These are phyloP conservation scores for Holotrichia oblita DNA, from an alignment of 1,140 invertebrate genomes.

Conservation along the genomic window DNA sequence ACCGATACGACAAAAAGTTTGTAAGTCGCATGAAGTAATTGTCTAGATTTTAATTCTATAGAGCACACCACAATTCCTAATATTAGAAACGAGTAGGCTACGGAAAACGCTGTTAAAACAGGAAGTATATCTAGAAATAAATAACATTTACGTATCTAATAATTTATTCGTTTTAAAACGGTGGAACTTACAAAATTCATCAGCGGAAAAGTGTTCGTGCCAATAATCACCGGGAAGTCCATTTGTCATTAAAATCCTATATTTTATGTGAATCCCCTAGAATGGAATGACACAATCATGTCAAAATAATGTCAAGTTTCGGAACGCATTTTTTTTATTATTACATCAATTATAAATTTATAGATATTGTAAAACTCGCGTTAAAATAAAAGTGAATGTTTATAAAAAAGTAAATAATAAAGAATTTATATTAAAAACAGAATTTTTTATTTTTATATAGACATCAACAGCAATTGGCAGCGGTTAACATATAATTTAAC, in stretches of 20 bases:
- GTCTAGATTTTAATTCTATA: conserved; percentile 75
- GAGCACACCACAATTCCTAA: conserved; percentile 72
- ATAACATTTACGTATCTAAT: background rate
- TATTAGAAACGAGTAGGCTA: conserved; percentile 72
- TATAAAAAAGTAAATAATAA: too few relatives aligned
- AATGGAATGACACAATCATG: too few relatives aligned
- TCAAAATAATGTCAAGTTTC: too few relatives aligned
- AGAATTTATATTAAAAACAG: too few relatives aligned
- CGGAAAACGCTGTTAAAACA: conserved; percentile 70
- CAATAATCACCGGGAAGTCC: conserved; percentile 78
- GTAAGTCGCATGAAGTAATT: conserved; percentile 88
- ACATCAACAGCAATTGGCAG: too few relatives aligned
- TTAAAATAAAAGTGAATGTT: too few relatives aligned
- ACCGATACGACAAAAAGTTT: conserved; percentile 83
- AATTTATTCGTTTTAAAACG: too few relatives aligned
- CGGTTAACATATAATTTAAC: too few relatives aligned
- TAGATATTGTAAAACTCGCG: too few relatives aligned
- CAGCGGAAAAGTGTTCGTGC: conserved; percentile 89
- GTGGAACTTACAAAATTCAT: conserved; percentile 89
- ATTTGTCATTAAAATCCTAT: conserved; percentile 84
- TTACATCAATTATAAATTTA: too few relatives aligned
- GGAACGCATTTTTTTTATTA: too few relatives aligned
- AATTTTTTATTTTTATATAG: too few relatives aligned
- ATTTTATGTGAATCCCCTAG: conserved; percentile 75
- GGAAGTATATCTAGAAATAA: conserved; percentile 76